These are phyloP conservation scores for Stenchaetothrips biformis DNA, from an alignment of 2,888 invertebrate species.

Conservation along the genomic window DNA sequence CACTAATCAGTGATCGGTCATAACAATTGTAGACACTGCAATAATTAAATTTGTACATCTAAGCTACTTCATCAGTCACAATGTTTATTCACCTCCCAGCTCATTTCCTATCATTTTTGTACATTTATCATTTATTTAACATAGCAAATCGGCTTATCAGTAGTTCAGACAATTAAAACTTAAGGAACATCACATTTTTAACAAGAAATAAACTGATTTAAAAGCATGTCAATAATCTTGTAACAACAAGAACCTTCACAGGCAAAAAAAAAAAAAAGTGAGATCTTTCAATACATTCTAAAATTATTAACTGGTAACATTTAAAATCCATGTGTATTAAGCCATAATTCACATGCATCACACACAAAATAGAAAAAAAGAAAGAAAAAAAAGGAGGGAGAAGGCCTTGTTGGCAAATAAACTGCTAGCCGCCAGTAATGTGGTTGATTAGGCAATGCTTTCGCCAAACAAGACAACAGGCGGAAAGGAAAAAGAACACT, in stretches of 20 bases:
- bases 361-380: neutral
- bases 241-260: neutral
- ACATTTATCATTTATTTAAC: neutral
- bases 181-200: conserved; percentile 19
- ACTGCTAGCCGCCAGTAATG: too few species aligned
- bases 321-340: conserved; percentile 2
- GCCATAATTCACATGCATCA: neutral
- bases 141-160: conserved; percentile 5
- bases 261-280: neutral
- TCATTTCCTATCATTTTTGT: neutral
- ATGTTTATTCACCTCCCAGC: neutral
- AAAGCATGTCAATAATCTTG: conserved; percentile 2
- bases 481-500: too few species aligned
- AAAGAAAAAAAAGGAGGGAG: neutral
- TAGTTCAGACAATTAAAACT: neutral
- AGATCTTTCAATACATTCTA: conserved; percentile 9
- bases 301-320: conserved; percentile 19
- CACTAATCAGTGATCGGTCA: neutral
- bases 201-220: conserved; percentile 16
- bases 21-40: neutral
- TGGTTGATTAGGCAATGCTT: too few species aligned
- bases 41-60: conserved; percentile 3
- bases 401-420: neutral
- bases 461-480: too few species aligned
- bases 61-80: conserved; percentile 5